These are phyloP conservation scores for Gymnoscopelus microlampas DNA, from an alignment of 2,797 vertebrate genomes.

Conservation along the genomic window DNA sequence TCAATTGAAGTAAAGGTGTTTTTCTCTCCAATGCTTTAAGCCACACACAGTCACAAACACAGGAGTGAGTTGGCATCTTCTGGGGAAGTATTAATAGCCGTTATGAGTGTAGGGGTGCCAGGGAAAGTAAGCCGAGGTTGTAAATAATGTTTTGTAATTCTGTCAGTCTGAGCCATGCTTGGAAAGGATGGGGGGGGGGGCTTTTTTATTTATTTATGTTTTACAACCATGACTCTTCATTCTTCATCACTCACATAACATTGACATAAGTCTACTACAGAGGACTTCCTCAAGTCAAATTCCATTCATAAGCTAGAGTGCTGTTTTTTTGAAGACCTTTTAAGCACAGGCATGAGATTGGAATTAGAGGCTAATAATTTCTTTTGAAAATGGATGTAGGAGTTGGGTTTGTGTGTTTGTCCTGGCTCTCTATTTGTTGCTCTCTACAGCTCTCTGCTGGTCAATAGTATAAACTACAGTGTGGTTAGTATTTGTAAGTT, in stretches of 20 bases:
- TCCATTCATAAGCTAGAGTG: no score
- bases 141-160: slow-evolving; percentile 2
- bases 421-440: not conserved
- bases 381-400: not conserved
- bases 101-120: slow-evolving; percentile 10
- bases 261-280: not conserved
- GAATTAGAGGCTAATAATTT: not conserved
- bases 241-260: slow-evolving; percentile 6
- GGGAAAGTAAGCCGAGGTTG: not conserved
- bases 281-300: no score
- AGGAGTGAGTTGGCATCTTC: slow-evolving; percentile 31
- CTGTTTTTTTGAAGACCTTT: no score
- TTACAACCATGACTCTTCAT: no score
- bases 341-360: not conserved
- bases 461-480: slow-evolving; percentile 27
- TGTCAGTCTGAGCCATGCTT: not conserved
- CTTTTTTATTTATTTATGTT: no score
- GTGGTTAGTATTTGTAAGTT: slow-evolving; percentile 4
- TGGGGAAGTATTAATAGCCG: slow-evolving; percentile 32
- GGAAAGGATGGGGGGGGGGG: not conserved
- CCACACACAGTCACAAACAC: not conserved
- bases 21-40: no score
- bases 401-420: not conserved
- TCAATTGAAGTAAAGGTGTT: no score
- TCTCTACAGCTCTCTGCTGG: slow-evolving; percentile 57